A percentile compares a stretch with the other conserved stretches of the same genome.
Evolutionary conservation across 2,888 invertebrate genomes (phyloP).

Genomic region (Oscheius myriophilus): DNA sequence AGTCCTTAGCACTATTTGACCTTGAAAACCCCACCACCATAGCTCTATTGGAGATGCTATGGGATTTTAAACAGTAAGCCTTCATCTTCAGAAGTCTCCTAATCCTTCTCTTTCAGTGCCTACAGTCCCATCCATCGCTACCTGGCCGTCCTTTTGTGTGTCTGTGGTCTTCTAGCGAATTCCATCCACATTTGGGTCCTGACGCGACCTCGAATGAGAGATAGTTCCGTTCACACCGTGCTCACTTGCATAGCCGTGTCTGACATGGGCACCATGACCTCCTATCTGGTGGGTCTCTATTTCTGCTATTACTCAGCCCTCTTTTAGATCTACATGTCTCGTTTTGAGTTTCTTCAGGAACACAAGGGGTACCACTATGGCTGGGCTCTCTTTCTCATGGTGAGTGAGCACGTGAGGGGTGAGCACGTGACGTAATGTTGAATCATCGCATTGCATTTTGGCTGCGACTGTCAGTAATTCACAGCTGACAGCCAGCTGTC

Average conservation of each 20-base stretch:
- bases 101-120: slow-evolving; percentile 51
- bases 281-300: slow-evolving; percentile 49
- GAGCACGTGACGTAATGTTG: background rate
- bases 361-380: slow-evolving; percentile 52
- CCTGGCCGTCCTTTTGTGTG: slow-evolving; percentile 54
- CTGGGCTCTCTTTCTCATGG: slow-evolving; percentile 59
- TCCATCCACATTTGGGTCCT: slow-evolving; percentile 57
- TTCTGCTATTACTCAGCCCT: background rate
- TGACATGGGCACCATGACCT: slow-evolving; percentile 63
- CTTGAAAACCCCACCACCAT: slow-evolving; percentile 42
- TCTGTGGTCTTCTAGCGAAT: slow-evolving; percentile 56
- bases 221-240: slow-evolving; percentile 57
- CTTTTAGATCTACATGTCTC: slow-evolving; percentile 60
- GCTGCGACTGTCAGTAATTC: no score
- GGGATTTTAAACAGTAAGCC: slow-evolving; percentile 48
- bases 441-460: no score
- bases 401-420: slow-evolving; percentile 6
- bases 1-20: slow-evolving; percentile 45
- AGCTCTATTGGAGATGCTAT: slow-evolving; percentile 42
- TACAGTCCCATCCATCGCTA: slow-evolving; percentile 57
- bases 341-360: slow-evolving; percentile 56
- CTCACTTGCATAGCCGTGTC: slow-evolving; percentile 58
- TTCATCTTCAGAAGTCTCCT: no score
- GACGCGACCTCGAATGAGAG: slow-evolving; percentile 56
- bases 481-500: no score